Evolutionary conservation across 2,797 vertebrate genomes (phyloP), one percentile per base, ranked within the genome.

Genomic region (Coregonus sp.): DNA sequence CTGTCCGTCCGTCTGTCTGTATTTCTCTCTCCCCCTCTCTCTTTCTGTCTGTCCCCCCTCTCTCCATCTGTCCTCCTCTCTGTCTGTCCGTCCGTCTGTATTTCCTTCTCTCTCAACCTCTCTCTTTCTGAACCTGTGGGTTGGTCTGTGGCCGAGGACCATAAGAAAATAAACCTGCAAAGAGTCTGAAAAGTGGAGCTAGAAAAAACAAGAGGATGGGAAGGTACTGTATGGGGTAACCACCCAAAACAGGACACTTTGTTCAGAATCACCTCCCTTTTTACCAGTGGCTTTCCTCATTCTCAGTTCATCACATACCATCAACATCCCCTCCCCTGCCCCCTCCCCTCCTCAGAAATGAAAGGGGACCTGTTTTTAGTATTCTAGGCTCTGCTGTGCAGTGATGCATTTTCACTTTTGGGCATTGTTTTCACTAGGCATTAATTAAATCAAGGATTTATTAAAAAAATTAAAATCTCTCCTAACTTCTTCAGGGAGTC

Each of bases 401-500:
- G 40, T 12, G 40, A 47, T 47, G 9, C 40, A 12, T 47, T 47
- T 47, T 61, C 5, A 61, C 56, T 3, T n/a, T 61, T n/a, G 56
- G n/a, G 5, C 56, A 1, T 20, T 61, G n/a, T 20, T 61, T 61
- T 61, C 15, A 0, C n/a, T 61, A 54, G 16, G 15, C 52, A 56
- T 56, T 16, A 56, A 56, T 56, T 4, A 56, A 56, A 56, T 56
- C 52, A 56, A 56, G 18, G 15, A 56, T 33, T 33, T 33, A 2
- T 33, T 33, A 3, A 33, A 33, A 2, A 33, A 33, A 33, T 33
- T 33, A 33, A 2, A 33, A 33, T 33, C 84, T 93, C 95, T 71
- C 47, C 93, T 92, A 94, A 95, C 92, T 94, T 95, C 93, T 94
- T 86, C 92, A 51, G 92, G 91, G 92, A 93, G 15, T 50, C 93